Conservation (phyloP, 2,113 vertebrate genomes). For the Synchiropus splendidus region DNA sequence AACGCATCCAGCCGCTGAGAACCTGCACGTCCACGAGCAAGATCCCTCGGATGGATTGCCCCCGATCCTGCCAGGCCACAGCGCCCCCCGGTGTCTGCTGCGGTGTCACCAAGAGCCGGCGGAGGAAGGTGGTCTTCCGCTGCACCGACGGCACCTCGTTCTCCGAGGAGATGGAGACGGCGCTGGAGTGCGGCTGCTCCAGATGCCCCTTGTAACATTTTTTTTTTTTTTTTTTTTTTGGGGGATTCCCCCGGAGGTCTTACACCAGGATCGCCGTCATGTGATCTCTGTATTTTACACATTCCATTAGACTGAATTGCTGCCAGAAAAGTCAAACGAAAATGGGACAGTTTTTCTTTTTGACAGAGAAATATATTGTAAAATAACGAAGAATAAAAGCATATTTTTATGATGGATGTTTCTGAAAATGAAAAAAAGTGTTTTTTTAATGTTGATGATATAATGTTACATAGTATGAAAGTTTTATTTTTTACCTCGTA, state of each 20-base stretch:
- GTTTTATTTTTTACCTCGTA: conserved; percentile 86
- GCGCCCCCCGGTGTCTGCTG: conserved; percentile 75
- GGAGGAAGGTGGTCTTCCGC: conserved; percentile 86
- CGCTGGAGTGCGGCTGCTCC: conserved; percentile 85
- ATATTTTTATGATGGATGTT: conserved; percentile 99
- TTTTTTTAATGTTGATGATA: conserved; percentile 69
- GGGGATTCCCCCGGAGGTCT: background rate
- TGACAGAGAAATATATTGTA: conserved; percentile 97
- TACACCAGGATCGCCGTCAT: conserved; percentile 13
- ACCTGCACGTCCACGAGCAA: conserved; percentile 77
- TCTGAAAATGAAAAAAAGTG: conserved; percentile 82
- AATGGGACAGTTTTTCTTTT: conserved; percentile 47
- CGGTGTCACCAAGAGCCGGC: conserved; percentile 77
- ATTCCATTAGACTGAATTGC: conserved; percentile 31
- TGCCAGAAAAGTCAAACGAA: conserved; percentile 30
- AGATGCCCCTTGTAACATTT: conserved; percentile 73
- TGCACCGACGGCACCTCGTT: conserved; percentile 85
- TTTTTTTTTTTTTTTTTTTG: too few relatives aligned
- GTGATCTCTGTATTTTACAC: conserved; percentile 24
- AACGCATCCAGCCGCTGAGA: conserved; percentile 75
- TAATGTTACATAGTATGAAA: conserved; percentile 83
- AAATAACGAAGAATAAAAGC: conserved; percentile 80
- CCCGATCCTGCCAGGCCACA: conserved; percentile 61
- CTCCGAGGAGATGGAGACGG: conserved; percentile 86
- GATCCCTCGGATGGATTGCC: conserved; percentile 79